These are phyloP conservation scores for Hydrocynus forskahlii DNA, from an alignment of 2,797 vertebrate genomes.

Conservation along the genomic window DNA sequence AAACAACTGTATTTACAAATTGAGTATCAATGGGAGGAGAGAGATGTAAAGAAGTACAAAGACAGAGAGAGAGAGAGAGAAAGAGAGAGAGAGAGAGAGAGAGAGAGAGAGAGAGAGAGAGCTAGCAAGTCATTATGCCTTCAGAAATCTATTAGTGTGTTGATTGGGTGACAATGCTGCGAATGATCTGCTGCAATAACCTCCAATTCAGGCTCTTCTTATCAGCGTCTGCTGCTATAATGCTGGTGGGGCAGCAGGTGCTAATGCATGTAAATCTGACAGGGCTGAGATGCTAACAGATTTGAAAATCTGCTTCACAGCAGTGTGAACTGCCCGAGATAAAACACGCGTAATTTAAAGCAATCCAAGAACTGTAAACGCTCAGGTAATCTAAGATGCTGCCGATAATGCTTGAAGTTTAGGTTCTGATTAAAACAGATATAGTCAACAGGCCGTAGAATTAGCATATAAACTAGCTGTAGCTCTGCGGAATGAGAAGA, in stretches of 20 bases:
- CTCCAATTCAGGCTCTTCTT: constrained; percentile 26
- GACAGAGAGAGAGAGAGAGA: constrained; percentile 49
- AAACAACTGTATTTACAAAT: constrained; percentile 72
- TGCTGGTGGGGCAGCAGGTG: background rate
- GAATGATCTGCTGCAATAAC: constrained; percentile 49
- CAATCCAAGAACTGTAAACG: constrained; percentile 38
- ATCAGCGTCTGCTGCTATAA: constrained; percentile 44
- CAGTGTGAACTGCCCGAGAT: background rate
- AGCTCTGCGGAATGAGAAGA: background rate
- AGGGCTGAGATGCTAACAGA: constrained; percentile 6
- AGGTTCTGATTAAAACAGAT: constrained; percentile 32
- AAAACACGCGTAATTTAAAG: constrained; percentile 5
- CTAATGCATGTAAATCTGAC: constrained; percentile 28
- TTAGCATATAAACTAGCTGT: constrained; percentile 6
- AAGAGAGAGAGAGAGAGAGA: constrained; percentile 52
- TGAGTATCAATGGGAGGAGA: constrained; percentile 8
- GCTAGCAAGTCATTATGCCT: constrained; percentile 10
- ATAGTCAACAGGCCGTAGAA: background rate
- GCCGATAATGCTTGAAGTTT: constrained; percentile 39
- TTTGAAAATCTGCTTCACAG: constrained; percentile 5
- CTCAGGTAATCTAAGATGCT: constrained; percentile 45
- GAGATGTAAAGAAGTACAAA: constrained; percentile 47
- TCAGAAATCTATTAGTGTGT: constrained; percentile 37
- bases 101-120: constrained; percentile 52
- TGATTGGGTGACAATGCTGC: constrained; percentile 35